Evolutionary conservation across 1,140 invertebrate genomes (phyloP), one percentile per base, ranked within the genome.

Genomic region (Goniozus legneri): DNA sequence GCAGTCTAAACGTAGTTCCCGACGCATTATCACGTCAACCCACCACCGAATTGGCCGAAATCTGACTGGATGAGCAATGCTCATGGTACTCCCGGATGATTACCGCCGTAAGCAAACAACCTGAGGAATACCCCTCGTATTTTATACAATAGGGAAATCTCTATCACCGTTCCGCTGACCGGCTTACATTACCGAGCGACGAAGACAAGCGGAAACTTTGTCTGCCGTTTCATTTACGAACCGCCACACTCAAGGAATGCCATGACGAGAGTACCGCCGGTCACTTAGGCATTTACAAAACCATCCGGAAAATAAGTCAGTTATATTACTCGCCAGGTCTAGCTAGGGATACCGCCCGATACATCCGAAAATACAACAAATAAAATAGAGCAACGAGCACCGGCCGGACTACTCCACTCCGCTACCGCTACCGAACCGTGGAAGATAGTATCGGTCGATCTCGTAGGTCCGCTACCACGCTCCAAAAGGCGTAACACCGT

Each of bases 241-340:
- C n/a, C n/a, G n/a, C n/a, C n/a, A n/a, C n/a, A n/a, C n/a, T n/a
- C n/a, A 70, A 62, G n/a, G n/a, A n/a, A n/a, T n/a, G n/a, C n/a
- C n/a, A n/a, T n/a, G n/a, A n/a, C n/a, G n/a, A n/a, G n/a, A 3
- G 21, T 47, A 24, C 39, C 19, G 18, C 49, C 0, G 50, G 49
- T 2, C 54, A 53, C 27, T 7, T 49, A 7, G 64, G 65, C 0
- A 52, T 67, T 2, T 48, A 46, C 16, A 69, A 67, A 49, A 72
- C 60, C 0, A 56, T 45, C 27, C 30, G 22, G 2, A 37, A 59
- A 24, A 10, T 60, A 0, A 6, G 21, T 12, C 7, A 24, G 3
- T 8, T n/a, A 2, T 73, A 60, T 42, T 69, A 60, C 39, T 73
- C 66, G 65, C 61, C 61, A 0, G 47, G 50, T 3, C 60, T 66